Percentiles rank a stretch among this genome's conserved stretches.
These are phyloP conservation scores for Pseudopipra pipra DNA, from an alignment of 2,113 vertebrate genomes.

Conservation along the genomic window DNA sequence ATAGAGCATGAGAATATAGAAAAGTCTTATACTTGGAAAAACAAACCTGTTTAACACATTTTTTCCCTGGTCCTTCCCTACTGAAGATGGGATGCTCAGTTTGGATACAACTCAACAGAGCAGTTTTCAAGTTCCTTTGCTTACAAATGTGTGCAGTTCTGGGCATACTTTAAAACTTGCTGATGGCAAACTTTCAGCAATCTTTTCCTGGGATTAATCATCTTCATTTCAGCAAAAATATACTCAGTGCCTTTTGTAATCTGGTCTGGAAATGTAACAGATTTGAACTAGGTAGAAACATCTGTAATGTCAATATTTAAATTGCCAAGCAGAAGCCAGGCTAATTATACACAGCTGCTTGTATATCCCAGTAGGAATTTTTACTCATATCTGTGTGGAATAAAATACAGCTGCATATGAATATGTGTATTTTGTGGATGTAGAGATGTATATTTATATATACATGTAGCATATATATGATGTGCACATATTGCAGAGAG, in stretches of 20 bases:
- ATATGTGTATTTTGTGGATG: neutral
- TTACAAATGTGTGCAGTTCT: neutral
- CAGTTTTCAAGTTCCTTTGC: neutral
- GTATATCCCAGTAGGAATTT: neutral
- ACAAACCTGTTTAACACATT: neutral
- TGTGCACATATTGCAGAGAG: neutral
- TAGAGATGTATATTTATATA: neutral
- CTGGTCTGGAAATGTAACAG: neutral
- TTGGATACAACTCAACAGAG: neutral
- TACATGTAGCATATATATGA: neutral
- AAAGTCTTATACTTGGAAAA: neutral
- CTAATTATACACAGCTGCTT: conserved; percentile 7
- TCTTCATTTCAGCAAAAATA: neutral
- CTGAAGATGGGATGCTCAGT: neutral
- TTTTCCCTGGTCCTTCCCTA: neutral
- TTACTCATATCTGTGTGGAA: neutral
- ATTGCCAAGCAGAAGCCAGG: neutral
- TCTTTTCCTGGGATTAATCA: neutral
- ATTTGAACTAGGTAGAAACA: neutral
- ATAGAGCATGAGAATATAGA: neutral
- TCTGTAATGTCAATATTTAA: conserved; percentile 10
- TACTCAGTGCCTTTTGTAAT: neutral
- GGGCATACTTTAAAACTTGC: neutral
- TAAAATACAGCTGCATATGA: neutral
- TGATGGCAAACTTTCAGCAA: neutral